These are phyloP conservation scores for Oasisia sp. DNA, from an alignment of 2,888 invertebrate genomes.

Conservation along the genomic window DNA sequence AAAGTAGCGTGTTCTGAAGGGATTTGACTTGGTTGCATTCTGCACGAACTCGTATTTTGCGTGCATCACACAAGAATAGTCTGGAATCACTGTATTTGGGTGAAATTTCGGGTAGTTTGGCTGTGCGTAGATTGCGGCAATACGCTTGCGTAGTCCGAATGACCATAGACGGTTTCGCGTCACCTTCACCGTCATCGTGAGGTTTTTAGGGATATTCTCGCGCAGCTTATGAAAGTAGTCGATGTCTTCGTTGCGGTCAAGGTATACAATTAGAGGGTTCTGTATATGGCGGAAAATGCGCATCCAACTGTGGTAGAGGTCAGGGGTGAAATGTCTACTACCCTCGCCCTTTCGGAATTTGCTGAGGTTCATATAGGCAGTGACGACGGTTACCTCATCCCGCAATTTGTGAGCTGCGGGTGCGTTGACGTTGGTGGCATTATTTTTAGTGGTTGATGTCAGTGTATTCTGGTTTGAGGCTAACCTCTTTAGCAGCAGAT, in stretches of 20 bases:
- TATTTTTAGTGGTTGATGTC: background rate
- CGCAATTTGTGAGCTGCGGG: background rate
- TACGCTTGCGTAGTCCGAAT: slow-evolving; percentile 45
- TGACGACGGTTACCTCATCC: slow-evolving; percentile 40
- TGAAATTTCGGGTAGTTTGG: slow-evolving; percentile 50
- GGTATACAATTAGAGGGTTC: slow-evolving; percentile 52
- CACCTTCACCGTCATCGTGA: slow-evolving; percentile 44
- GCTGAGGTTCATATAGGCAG: slow-evolving; percentile 40
- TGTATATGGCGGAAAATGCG: slow-evolving; percentile 48
- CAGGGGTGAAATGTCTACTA: slow-evolving; percentile 36
- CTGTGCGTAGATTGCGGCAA: slow-evolving; percentile 47
- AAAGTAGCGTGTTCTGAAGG: slow-evolving; percentile 51
- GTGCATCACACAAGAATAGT: slow-evolving; percentile 58
- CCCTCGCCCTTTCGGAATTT: slow-evolving; percentile 36
- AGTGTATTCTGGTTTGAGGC: background rate
- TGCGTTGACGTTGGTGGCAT: background rate
- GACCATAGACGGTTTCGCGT: slow-evolving; percentile 47
- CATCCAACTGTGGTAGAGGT: slow-evolving; percentile 53
- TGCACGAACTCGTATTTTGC: slow-evolving; percentile 57
- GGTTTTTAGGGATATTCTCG: slow-evolving; percentile 36
- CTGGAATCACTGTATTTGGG: slow-evolving; percentile 56
- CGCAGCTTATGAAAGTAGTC: slow-evolving; percentile 44
- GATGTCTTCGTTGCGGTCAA: slow-evolving; percentile 45
- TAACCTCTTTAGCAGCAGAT: background rate
- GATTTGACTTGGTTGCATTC: too few relatives aligned